Evolutionary conservation across 2,888 invertebrate species (phyloP).

Genomic region (Cynaeus angustus): DNA sequence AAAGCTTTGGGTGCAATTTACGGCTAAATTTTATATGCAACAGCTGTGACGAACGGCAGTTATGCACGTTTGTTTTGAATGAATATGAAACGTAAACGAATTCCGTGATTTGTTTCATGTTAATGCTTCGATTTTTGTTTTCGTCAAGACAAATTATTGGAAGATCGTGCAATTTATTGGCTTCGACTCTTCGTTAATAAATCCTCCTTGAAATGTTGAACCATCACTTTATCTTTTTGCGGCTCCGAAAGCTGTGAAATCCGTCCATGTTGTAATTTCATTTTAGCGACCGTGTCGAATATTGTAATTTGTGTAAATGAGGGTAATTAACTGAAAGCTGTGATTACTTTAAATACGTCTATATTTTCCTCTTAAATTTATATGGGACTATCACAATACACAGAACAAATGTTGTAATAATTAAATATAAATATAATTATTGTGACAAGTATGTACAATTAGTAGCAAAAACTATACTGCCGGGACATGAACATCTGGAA

Average conservation of each 20-base stretch:
- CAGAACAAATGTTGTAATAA: slow-evolving; percentile 56
- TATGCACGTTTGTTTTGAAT: too few species aligned
- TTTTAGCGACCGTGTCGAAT: slow-evolving; percentile 1
- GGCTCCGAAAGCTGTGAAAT: neutral
- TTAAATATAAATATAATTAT: slow-evolving; percentile 60
- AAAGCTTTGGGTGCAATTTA: too few species aligned
- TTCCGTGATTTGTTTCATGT: too few species aligned
- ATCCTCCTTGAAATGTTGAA: neutral
- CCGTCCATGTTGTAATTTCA: neutral
- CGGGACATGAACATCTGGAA: slow-evolving; percentile 48
- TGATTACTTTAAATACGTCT: slow-evolving; percentile 50
- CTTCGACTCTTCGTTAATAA: neutral
- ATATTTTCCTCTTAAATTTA: slow-evolving; percentile 55
- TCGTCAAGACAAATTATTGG: too few species aligned
- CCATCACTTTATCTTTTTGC: neutral
- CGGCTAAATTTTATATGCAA: too few species aligned
- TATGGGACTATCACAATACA: slow-evolving; percentile 60
- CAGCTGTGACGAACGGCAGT: too few species aligned
- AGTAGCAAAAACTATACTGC: slow-evolving; percentile 66
- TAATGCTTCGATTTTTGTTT: too few species aligned
- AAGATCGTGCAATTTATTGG: neutral
- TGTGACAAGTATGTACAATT: slow-evolving; percentile 65
- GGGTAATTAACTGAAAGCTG: neutral
- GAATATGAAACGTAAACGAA: too few species aligned
- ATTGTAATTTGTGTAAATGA: neutral